Conservation (phyloP, 2,113 vertebrate species). For the Equus quagga region DNA sequence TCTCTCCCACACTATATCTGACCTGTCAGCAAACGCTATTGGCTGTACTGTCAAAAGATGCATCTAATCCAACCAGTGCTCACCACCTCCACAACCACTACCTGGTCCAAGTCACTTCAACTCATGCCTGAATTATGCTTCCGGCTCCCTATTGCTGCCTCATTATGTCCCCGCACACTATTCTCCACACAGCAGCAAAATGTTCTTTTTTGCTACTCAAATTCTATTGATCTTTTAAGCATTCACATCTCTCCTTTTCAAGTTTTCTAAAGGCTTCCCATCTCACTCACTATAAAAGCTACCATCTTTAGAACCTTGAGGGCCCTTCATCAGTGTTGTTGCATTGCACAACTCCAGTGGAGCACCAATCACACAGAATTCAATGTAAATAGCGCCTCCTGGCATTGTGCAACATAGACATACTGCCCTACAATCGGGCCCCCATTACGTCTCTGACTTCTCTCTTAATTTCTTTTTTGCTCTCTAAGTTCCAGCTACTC, state of each 20-base stretch:
- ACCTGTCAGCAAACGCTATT: neutral
- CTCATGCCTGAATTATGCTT: neutral
- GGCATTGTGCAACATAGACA: neutral
- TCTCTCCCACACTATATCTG: neutral
- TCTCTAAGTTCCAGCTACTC: neutral
- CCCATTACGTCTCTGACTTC: neutral
- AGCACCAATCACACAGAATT: neutral
- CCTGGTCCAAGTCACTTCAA: neutral
- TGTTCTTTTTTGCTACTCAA: neutral
- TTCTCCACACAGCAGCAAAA: neutral
- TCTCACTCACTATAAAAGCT: neutral
- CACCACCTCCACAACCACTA: neutral
- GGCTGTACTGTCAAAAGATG: neutral
- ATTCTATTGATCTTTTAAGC: neutral
- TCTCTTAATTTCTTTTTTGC: neutral
- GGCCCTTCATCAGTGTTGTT: neutral
- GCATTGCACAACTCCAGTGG: too few species aligned
- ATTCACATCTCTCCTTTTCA: neutral
- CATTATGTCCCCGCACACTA: accelerated
- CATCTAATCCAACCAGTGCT: neutral
- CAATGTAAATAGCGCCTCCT: neutral
- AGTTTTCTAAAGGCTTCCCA: neutral
- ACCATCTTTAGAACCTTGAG: neutral
- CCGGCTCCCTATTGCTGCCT: neutral
- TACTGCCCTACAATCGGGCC: neutral